Evolutionary conservation across 1,140 invertebrate species (phyloP).

Genomic region (Anoplolepis gracilipes): DNA sequence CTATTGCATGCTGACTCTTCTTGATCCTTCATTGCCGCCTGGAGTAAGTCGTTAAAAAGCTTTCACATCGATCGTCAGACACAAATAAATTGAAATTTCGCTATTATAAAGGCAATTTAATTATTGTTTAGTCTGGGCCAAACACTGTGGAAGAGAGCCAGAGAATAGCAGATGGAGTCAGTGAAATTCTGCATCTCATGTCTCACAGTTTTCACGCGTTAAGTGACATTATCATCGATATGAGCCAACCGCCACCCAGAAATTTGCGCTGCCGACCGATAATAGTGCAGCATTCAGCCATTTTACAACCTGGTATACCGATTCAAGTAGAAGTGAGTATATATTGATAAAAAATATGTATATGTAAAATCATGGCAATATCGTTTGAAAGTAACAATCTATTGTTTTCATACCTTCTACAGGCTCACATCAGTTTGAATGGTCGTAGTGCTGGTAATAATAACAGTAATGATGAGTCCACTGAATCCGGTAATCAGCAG

Average conservation of each 20-base stretch:
- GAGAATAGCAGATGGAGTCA: constrained; percentile 90
- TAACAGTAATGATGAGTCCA: constrained; percentile 77
- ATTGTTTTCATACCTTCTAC: constrained; percentile 26
- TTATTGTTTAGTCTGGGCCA: constrained; percentile 80
- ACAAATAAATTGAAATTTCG: background rate
- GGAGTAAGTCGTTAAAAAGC: constrained; percentile 82
- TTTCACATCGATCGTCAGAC: background rate
- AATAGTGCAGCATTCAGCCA: constrained; percentile 90
- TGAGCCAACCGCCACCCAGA: constrained; percentile 89
- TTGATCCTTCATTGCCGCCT: constrained; percentile 87
- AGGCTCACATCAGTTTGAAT: constrained; percentile 87
- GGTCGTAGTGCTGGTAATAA: constrained; percentile 79
- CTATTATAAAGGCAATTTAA: background rate
- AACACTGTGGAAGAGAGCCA: constrained; percentile 87
- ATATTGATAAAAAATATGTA: constrained; percentile 8
- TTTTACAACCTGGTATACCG: constrained; percentile 88
- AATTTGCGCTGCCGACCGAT: constrained; percentile 90
- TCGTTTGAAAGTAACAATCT: background rate
- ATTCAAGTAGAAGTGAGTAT: constrained; percentile 88
- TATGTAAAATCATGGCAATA: background rate
- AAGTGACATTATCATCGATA: constrained; percentile 93
- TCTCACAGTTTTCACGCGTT: constrained; percentile 95
- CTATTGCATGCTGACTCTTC: constrained; percentile 87
- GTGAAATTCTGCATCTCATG: constrained; percentile 93
- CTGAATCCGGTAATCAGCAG: constrained; percentile 71